Conservation (phyloP, 1,140 invertebrate species). For the Cydia fagiglandana region DNA sequence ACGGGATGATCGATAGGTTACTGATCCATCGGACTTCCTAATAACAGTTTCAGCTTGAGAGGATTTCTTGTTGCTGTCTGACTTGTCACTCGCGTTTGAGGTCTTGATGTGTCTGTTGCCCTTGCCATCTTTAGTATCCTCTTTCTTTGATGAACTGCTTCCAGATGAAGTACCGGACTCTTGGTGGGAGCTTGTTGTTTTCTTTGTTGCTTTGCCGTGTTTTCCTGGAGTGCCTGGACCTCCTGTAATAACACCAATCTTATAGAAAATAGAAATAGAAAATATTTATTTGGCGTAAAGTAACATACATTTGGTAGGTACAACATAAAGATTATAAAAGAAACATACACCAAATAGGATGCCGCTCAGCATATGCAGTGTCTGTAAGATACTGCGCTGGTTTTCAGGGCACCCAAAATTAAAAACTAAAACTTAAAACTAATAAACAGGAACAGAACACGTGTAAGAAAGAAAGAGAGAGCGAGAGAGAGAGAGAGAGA, state of each 20-base stretch:
- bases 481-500: too few relatives aligned
- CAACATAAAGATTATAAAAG: too few relatives aligned
- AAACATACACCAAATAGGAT: too few relatives aligned
- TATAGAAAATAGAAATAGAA: too few relatives aligned
- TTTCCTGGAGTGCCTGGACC: not conserved
- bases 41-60: not conserved
- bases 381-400: too few relatives aligned
- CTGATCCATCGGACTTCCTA: not conserved
- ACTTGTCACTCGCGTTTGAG: not conserved
- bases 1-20: not conserved
- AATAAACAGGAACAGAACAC: too few relatives aligned
- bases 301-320: too few relatives aligned
- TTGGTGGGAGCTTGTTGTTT: conserved; percentile 2
- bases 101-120: not conserved
- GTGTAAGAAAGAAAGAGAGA: too few relatives aligned
- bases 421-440: too few relatives aligned
- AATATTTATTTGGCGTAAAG: too few relatives aligned
- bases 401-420: too few relatives aligned
- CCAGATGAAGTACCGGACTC: not conserved
- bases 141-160: not conserved
- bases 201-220: conserved; percentile 3
- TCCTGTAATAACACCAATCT: not conserved
- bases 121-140: not conserved
- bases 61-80: not conserved
- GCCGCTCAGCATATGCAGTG: too few relatives aligned